Percentiles rank a stretch among this genome's conserved stretches.
Evolutionary conservation across 2,888 invertebrate species (phyloP).

Genomic region (Spodoptera littoralis): DNA sequence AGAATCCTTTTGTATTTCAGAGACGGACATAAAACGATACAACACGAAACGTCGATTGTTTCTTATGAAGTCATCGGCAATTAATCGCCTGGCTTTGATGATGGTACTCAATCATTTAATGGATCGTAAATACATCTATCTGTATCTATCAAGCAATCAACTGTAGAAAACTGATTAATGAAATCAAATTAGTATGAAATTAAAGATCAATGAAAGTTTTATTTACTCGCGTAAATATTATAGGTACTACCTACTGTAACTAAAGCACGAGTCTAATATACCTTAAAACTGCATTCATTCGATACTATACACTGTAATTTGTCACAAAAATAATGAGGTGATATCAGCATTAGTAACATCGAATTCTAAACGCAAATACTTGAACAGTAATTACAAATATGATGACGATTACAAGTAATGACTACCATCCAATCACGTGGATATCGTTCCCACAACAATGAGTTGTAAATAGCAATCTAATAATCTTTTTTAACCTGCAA

Average conservation of each 20-base stretch:
- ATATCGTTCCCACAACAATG: conserved; percentile 48
- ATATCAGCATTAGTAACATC: conserved; percentile 15
- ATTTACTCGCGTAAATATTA: no score
- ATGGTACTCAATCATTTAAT: conserved; percentile 1
- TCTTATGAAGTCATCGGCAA: conserved; percentile 8
- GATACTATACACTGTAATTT: not conserved
- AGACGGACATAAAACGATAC: conserved; percentile 2
- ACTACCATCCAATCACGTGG: conserved; percentile 59
- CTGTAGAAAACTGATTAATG: not conserved
- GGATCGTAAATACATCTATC: not conserved
- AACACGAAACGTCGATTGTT: conserved; percentile 1
- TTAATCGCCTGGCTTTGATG: conserved; percentile 5
- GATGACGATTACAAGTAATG: conserved; percentile 36
- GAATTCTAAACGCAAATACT: conserved; percentile 3
- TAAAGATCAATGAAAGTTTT: no score
- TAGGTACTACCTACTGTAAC: no score
- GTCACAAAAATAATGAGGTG: not conserved
- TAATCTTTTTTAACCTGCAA: conserved; percentile 78
- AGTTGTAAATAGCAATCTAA: conserved; percentile 78
- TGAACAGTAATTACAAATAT: conserved; percentile 25
- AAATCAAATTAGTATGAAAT: no score
- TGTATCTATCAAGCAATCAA: not conserved
- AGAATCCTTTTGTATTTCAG: not conserved
- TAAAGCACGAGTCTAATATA: no score
- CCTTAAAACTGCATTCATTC: no score